Base-by-base conservation (phyloP, 2,797 vertebrate species). In the Girardinus metallicus region DNA sequence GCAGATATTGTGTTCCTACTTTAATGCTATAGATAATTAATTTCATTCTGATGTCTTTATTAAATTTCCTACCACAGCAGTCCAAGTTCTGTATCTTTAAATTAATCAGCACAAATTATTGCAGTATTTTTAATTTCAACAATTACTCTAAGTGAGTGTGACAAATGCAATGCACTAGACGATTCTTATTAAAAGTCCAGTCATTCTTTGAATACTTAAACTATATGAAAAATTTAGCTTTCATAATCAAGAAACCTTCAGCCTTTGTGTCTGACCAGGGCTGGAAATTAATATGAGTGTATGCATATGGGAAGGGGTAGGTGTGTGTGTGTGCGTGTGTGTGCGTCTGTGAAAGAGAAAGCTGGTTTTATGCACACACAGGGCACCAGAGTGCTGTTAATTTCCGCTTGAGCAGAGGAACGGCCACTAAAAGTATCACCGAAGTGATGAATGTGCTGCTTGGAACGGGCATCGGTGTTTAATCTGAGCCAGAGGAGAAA, bases 401-500 rank as follows among this genome's bases (percentile, higher is more conserved):
- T 94, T 93, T 94, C 92, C 90, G 85, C 86, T 88, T 60, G 82
- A 91, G 91, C 91, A 66, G 83, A 83, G 83, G 78, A 91, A 90
- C 77, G 83, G 90, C 87, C 92, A 91, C 91, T 93, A 93, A 93
- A 93, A 89, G 87, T 93, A 94, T 94, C 87, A 83, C 36, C 91
- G 88, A 84, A 83, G 90, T 94, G 91, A 96, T 93, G 87, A 94
- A 92, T 91, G 91, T 86, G 83, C 86, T 73, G 88, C 87, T 87
- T 76, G 47, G 83, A 88, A 77, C 72, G 68, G 83, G 88, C 92
- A 92, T 92, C 89, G 77, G 93, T 85, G 92, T 94, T 94, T 94
- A 94, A 95, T 95, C 93, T 90, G 91, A 92, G 91, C 91, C 89
- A 90, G 86, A 85, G 91, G 90, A 89, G 93, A 92, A 94, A 94